Conservation (phyloP, 2,888 invertebrate genomes). For the Drosophila rubida region DNA sequence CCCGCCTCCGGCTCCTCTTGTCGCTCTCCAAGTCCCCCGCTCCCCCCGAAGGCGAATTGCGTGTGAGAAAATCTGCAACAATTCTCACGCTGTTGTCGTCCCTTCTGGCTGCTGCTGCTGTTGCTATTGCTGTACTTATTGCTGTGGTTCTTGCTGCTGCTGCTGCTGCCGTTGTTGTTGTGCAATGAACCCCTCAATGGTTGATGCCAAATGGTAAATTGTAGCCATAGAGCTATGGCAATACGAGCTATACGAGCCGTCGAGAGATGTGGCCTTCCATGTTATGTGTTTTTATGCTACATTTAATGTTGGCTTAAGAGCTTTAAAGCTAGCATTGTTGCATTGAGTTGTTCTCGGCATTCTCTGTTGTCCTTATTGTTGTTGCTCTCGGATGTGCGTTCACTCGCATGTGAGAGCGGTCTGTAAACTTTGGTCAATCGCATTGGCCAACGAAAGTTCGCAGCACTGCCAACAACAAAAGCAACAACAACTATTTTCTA, state of each 20-base stretch:
- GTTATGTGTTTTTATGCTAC: slow-evolving; percentile 84
- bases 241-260: slow-evolving; percentile 35
- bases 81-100: slow-evolving; percentile 76
- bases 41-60: slow-evolving; percentile 55
- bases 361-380: slow-evolving; percentile 30
- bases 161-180: slow-evolving; percentile 50
- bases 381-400: slow-evolving; percentile 1
- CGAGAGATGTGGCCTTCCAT: slow-evolving; percentile 46
- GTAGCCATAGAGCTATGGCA: slow-evolving; percentile 49
- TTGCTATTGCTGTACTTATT: slow-evolving; percentile 33
- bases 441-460: slow-evolving; percentile 33
- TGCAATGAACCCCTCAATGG: slow-evolving; percentile 74
- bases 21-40: background rate
- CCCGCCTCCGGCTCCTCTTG: slow-evolving; percentile 9
- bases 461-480: background rate
- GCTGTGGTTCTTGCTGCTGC: slow-evolving; percentile 46
- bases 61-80: slow-evolving; percentile 80
- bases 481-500: background rate
- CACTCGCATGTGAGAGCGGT: slow-evolving; percentile 16
- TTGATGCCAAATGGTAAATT: slow-evolving; percentile 62
- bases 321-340: slow-evolving; percentile 82
- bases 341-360: slow-evolving; percentile 54
- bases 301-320: slow-evolving; percentile 84
- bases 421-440: slow-evolving; percentile 43
- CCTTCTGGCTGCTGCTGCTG: slow-evolving; percentile 30